A percentile compares a stretch with the other conserved stretches of the same genome.
These are phyloP conservation scores for Pelochelys cantorii DNA, from an alignment of 2,797 vertebrate genomes.

Conservation along the genomic window DNA sequence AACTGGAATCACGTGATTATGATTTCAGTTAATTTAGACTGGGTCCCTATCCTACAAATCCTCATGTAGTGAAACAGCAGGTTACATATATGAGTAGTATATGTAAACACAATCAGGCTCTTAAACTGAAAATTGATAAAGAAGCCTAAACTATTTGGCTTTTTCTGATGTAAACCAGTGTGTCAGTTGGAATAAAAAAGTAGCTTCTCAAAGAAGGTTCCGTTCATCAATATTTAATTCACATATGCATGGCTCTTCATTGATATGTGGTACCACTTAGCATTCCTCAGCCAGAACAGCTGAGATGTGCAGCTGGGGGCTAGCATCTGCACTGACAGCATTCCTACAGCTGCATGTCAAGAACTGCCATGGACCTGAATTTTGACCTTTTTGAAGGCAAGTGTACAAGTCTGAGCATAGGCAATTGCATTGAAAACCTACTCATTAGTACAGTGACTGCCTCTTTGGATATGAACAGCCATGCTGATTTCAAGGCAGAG, in stretches of 20 bases:
- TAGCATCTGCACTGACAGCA: conserved; percentile 49
- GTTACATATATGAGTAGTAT: not conserved
- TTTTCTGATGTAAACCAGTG: not conserved
- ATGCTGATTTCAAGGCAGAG: not conserved
- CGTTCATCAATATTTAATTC: conserved; percentile 31
- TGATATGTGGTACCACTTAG: conserved; percentile 49
- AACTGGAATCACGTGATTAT: not conserved
- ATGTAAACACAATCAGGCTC: not conserved
- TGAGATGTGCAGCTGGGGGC: conserved; percentile 33
- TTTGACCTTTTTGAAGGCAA: conserved; percentile 38
- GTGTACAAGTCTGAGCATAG: not conserved
- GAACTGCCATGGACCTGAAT: not conserved
- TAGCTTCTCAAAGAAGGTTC: not conserved
- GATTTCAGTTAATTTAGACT: not conserved
- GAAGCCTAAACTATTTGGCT: not conserved
- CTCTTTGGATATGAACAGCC: not conserved
- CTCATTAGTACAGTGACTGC: not conserved
- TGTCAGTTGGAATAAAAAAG: not conserved
- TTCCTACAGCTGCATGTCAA: conserved; percentile 23
- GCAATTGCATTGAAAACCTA: not conserved
- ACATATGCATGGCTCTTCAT: conserved; percentile 1
- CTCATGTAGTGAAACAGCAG: not conserved
- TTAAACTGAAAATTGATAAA: not conserved
- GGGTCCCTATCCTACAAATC: not conserved
- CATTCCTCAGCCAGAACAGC: conserved; percentile 29